Conservation (phyloP, 2,797 vertebrate genomes). For the Florisuga fusca region DNA sequence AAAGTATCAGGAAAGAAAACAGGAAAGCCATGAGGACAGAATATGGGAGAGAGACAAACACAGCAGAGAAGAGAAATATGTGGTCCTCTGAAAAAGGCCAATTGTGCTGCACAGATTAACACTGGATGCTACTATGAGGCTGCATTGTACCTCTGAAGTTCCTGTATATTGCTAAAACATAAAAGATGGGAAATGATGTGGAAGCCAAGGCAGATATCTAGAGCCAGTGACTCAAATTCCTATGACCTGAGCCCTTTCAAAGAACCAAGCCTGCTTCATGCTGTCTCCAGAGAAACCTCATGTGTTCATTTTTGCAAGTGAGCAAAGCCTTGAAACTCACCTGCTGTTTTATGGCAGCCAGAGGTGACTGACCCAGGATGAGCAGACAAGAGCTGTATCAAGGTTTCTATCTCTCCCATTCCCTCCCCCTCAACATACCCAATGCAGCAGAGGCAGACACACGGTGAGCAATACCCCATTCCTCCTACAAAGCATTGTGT, state of each 20-base stretch:
- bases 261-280: neutral
- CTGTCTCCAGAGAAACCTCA: neutral
- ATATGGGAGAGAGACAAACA: neutral
- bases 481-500: constrained; percentile 41
- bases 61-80: neutral
- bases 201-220: neutral
- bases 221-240: neutral
- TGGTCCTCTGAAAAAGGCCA: neutral
- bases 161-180: neutral
- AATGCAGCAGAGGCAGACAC: constrained; percentile 19
- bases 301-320: neutral
- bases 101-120: neutral
- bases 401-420: neutral
- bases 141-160: neutral
- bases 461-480: neutral
- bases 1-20: neutral
- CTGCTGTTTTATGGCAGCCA: neutral
- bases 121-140: neutral
- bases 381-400: neutral
- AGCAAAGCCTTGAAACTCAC: constrained; percentile 19
- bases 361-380: neutral
- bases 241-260: neutral
- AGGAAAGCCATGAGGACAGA: neutral
- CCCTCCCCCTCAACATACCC: neutral
- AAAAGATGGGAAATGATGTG: neutral